Base-by-base conservation (phyloP, 2,797 vertebrate genomes). In the Hydrophis major region DNA sequence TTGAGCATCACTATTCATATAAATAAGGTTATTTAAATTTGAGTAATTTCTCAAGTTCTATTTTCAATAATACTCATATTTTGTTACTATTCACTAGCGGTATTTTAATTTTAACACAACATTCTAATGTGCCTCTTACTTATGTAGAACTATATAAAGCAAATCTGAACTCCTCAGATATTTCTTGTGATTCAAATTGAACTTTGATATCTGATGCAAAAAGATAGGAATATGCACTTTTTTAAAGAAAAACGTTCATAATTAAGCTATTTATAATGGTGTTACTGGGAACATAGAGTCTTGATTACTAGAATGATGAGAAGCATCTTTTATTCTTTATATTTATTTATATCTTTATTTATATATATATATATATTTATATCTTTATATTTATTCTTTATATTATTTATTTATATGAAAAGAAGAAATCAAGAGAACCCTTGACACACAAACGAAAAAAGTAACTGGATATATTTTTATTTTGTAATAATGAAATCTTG, bases 111-210 rank as follows among this genome's bases (percentile, higher is more conserved):
- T 94, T 69, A 95, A 96, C 95, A 95, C 89, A 83, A 53, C 95
- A 95, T 96, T 97, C 95, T 47, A 96, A 95, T 95, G 92, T 87
- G 96, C 95, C 95, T 96, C 96, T 95, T 97, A 95, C 95, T 97
- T 96, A 95, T 92, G 94, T 22, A 16, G 95, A 97, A 95, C 95
- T 97, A 95, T 94, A 95, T 90, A 92, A 96, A 96, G 94, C 91
- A 94, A 94, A 96, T 95, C 92, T 96, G 95, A 95, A 94, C 93
- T 87, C 37, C 37, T 92, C 94, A 92, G 91, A 91, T 93, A 92
- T 94, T 97, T 96, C 60, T 96, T 96, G 95, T 95, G 94, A 95
- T 95, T 96, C 94, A 89, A 92, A 86, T 74, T 95, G 96, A 96
- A 96, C 92, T 78, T 93, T 93, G 91, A 93, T 92, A 57, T 95